Evolutionary conservation across 2,888 invertebrate species (phyloP).

Genomic region (Hirtodrosophila alboralis): DNA sequence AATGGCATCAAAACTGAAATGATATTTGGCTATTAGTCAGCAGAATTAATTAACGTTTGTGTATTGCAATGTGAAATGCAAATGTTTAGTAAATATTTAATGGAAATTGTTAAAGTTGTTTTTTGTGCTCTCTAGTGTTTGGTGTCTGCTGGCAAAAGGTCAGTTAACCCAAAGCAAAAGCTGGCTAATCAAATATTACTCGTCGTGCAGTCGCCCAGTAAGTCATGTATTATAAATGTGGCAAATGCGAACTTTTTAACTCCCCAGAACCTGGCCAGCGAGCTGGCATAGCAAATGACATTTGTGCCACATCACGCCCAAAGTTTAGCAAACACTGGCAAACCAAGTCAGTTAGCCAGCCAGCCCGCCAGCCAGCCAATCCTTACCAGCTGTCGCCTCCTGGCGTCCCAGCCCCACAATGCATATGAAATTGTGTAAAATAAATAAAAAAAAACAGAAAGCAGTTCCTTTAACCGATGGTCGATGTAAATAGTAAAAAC

Average conservation of each 20-base stretch:
- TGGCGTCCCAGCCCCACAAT: slow-evolving; percentile 41
- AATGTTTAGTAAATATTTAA: slow-evolving; percentile 55
- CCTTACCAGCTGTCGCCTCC: slow-evolving; percentile 39
- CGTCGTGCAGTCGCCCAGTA: slow-evolving; percentile 35
- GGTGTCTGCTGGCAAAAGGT: slow-evolving; percentile 52
- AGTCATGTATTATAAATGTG: slow-evolving; percentile 67
- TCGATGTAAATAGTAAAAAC: slow-evolving; percentile 66
- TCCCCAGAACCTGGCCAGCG: slow-evolving; percentile 17
- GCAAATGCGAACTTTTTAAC: slow-evolving; percentile 67
- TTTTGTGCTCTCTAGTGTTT: slow-evolving; percentile 3
- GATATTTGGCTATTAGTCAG: slow-evolving; percentile 38
- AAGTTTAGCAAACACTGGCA: slow-evolving; percentile 45
- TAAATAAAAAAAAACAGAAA: slow-evolving; percentile 25
- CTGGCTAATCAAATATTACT: slow-evolving; percentile 53
- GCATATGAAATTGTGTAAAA: slow-evolving; percentile 67
- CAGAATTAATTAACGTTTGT: slow-evolving; percentile 44
- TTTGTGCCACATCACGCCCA: slow-evolving; percentile 71
- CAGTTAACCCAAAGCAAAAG: slow-evolving; percentile 62
- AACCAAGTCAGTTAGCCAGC: slow-evolving; percentile 19
- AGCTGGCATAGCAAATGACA: slow-evolving; percentile 64
- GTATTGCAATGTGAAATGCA: slow-evolving; percentile 26
- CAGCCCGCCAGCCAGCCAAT: slow-evolving; percentile 24
- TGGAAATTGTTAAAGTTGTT: slow-evolving; percentile 27
- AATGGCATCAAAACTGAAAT: slow-evolving; percentile 11
- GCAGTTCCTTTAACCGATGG: slow-evolving; percentile 59